These are phyloP conservation scores for Lasaia peninsularis DNA, from an alignment of 1,140 invertebrate genomes.

Conservation along the genomic window DNA sequence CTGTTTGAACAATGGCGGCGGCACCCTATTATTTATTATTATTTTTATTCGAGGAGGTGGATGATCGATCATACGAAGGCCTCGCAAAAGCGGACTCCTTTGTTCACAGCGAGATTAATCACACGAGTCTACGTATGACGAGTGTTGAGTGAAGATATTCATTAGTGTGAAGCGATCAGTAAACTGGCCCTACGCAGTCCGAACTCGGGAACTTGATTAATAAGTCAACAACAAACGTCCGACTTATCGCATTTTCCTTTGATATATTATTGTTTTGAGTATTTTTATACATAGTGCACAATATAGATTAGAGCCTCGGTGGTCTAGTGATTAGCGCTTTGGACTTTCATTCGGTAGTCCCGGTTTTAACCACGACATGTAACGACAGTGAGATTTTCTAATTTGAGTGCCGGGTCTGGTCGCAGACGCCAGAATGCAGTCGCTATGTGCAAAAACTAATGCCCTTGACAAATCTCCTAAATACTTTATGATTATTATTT, in stretches of 20 bases:
- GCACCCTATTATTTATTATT: slow-evolving; percentile 69
- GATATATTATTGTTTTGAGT: slow-evolving; percentile 10
- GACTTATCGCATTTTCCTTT: slow-evolving; percentile 7
- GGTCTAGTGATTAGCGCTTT: too few relatives aligned
- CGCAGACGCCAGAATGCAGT: too few relatives aligned
- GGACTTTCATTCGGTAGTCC: too few relatives aligned
- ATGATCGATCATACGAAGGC: slow-evolving; percentile 67
- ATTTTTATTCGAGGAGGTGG: slow-evolving; percentile 68
- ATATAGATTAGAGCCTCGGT: too few relatives aligned
- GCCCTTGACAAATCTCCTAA: too few relatives aligned
- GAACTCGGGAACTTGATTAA: slow-evolving; percentile 26
- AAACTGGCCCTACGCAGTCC: slow-evolving; percentile 30
- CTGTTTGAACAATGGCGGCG: slow-evolving; percentile 59
- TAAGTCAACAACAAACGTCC: slow-evolving; percentile 22
- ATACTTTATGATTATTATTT: too few relatives aligned
- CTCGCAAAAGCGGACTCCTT: slow-evolving; percentile 59
- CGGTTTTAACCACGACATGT: too few relatives aligned
- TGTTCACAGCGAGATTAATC: slow-evolving; percentile 69
- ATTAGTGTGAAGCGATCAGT: slow-evolving; percentile 48
- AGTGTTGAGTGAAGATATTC: slow-evolving; percentile 58
- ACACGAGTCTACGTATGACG: slow-evolving; percentile 58
- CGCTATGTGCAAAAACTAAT: too few relatives aligned
- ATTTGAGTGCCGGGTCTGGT: too few relatives aligned
- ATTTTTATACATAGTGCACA: too few relatives aligned
- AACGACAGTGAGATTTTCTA: too few relatives aligned